These are phyloP conservation scores for Hydriomena furcata DNA, from an alignment of 2,888 invertebrate genomes.

Conservation along the genomic window DNA sequence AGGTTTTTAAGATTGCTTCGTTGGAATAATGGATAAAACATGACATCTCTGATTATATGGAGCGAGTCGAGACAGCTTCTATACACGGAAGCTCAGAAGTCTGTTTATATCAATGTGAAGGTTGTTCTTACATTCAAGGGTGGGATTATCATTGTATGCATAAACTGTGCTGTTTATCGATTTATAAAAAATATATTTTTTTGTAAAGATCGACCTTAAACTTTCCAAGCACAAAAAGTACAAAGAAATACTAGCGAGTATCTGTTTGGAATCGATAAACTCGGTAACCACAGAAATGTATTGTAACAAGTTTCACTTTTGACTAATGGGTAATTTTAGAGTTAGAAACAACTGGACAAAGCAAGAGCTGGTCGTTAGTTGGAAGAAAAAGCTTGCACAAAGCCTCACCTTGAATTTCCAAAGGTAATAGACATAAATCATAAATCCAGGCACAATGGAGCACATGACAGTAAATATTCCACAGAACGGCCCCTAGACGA, in stretches of 20 bases:
- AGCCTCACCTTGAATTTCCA: slow-evolving; percentile 64
- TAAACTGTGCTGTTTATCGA: slow-evolving; percentile 44
- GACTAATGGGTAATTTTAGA: too few relatives aligned
- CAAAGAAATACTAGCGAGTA: too few relatives aligned
- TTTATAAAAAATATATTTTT: slow-evolving; percentile 14
- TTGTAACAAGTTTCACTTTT: too few relatives aligned
- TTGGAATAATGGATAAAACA: slow-evolving; percentile 31
- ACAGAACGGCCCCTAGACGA: slow-evolving; percentile 62
- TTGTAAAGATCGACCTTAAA: background rate
- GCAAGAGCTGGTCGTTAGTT: background rate
- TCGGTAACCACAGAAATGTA: too few relatives aligned
- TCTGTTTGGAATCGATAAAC: too few relatives aligned
- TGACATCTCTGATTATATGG: slow-evolving; percentile 47
- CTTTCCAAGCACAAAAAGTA: too few relatives aligned
- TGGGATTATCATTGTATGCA: slow-evolving; percentile 58
- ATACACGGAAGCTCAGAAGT: slow-evolving; percentile 53
- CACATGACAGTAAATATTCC: slow-evolving; percentile 71
- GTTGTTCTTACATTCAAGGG: slow-evolving; percentile 59
- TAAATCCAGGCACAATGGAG: slow-evolving; percentile 67
- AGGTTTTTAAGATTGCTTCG: slow-evolving; percentile 31
- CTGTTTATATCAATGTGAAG: slow-evolving; percentile 52
- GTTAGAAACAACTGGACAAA: too few relatives aligned
- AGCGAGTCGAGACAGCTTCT: slow-evolving; percentile 40
- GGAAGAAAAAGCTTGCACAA: slow-evolving; percentile 28
- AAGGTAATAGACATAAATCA: slow-evolving; percentile 69